Base-by-base conservation (phyloP, 2,888 invertebrate genomes). In the Carcina quercana region DNA sequence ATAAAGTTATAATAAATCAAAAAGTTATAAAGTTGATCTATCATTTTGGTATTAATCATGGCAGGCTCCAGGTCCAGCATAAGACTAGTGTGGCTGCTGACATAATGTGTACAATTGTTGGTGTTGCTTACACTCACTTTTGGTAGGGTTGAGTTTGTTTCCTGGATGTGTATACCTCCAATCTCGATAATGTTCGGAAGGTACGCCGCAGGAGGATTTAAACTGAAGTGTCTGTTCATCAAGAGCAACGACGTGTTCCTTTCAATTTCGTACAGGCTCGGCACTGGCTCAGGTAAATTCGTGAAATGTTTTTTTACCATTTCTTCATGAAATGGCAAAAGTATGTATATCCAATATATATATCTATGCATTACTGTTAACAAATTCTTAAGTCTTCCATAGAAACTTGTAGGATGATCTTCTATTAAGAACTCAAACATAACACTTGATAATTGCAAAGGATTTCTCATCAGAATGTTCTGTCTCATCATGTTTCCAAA, bases 131-230 rank as follows among this genome's bases (percentile, higher is more conserved):
- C 17, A 17, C 17, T 17, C 7, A 17, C 17, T 7, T 17, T 7
- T 4, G 17, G 17, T 7, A 17, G 17, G 5, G 17, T 4, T 17
- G 4, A 5, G 7, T 7, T 17, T 5, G 4, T 7, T 5, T 5
- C 17, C 7, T 17, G 17, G 7, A 17, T 5, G 38, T 85, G 84
- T 20, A 70, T 60, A 11, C 84, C 84, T 7, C 82, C 84, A 28
- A 85, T 65, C 45, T 80, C 74, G 3, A 80, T 55, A 42, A 82
- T 60, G 38, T 72, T 78, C 0, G 82, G 83, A 1, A 73, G 51
- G 13, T 63, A 46, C 2, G 80, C 73, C 11, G 60, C 50, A 1
- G 70, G 53, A 13, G 54, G 45, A 26, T 59, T 63, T 15, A 66
- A 50, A 35, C 66, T 70, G 13, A 53, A 57, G 35, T 84, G 78